Evolutionary conservation across 2,888 invertebrate species (phyloP), one percentile per base, ranked within the genome.

Genomic region (Ligdia adustata): DNA sequence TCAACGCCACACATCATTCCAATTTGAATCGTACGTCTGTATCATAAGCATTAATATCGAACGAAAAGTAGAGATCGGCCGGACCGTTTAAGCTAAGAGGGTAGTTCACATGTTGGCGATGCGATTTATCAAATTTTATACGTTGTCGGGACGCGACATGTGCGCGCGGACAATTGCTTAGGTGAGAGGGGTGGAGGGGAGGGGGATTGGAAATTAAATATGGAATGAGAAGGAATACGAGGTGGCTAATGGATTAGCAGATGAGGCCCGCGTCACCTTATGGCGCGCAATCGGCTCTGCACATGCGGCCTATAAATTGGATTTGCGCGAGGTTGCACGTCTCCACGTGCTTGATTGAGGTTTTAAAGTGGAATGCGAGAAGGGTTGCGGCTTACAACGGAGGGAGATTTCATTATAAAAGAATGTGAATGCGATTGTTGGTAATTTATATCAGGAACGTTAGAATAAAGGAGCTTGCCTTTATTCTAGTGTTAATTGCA

Each of bases 81-180:
- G 76, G 70, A 72, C 78, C 82, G 87, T 82, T 86, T 84, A 84
- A 82, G 84, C 81, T 79, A 79, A 86, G 87, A 88, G 89, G 89
- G 89, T 87, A 88, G 86, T 87, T 88, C 87, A 75, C 88, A 87
- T 89, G 88, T 89, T 81, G 85, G 80, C 85, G 79, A 73, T 78
- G 81, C 87, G 79, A 89, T 89, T 88, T 89, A 89, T 89, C 89
- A 89, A 89, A 89, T 87, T 88, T 85, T 86, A 85, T 87, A 80
- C 79, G 82, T 76, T 73, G 72, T 64, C 64, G 75, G 82, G 79
- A 72, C 80, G 77, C 79, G 87, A 85, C 88, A 88, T 87, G 87
- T 89, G 89, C 83, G 82, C 75, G 66, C 71, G 81, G 83, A 82
- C 81, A 81, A 81, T 82, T 79, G 87, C 79, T 75, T 75, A 74